Evolutionary conservation across 2,888 invertebrate genomes (phyloP).

Genomic region (Eretmocerus hayati): DNA sequence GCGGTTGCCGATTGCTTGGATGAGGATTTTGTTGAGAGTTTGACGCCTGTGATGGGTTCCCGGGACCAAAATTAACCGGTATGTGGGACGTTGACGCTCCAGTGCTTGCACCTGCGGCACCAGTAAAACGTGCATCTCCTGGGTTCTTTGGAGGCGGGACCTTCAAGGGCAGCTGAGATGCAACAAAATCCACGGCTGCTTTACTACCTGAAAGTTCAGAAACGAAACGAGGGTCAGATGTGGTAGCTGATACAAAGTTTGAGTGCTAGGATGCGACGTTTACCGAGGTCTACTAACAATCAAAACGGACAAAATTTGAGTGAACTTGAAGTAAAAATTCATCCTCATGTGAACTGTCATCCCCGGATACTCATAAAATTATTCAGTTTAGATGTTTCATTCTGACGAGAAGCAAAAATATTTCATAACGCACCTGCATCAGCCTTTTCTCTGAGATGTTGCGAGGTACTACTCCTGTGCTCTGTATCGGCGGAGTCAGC

Average conservation of each 20-base stretch:
- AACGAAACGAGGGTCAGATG: too few species aligned
- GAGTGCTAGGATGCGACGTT: too few species aligned
- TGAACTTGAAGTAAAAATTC: too few species aligned
- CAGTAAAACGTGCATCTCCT: slow-evolving; percentile 6
- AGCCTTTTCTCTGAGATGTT: slow-evolving; percentile 11
- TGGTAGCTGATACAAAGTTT: too few species aligned
- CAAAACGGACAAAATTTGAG: too few species aligned
- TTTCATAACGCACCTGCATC: slow-evolving; percentile 18
- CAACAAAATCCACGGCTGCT: slow-evolving; percentile 17
- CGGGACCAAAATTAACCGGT: neutral
- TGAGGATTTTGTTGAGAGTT: neutral
- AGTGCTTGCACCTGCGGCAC: slow-evolving; percentile 8
- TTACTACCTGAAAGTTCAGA: slow-evolving; percentile 12
- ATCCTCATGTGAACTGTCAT: too few species aligned
- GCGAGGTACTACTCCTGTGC: slow-evolving; percentile 22
- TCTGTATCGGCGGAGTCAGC: slow-evolving; percentile 38
- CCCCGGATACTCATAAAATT: too few species aligned
- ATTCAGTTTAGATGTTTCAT: too few species aligned
- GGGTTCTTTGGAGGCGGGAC: slow-evolving; percentile 11
- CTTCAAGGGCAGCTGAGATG: slow-evolving; percentile 17
- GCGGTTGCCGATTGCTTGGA: slow-evolving; percentile 22
- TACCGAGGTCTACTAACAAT: too few species aligned
- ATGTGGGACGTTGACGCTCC: slow-evolving; percentile 6
- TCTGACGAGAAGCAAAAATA: too few species aligned
- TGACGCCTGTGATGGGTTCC: too few species aligned